Evolutionary conservation across 2,888 invertebrate genomes (phyloP), one percentile per base, ranked within the genome.

Genomic region (Drepanosiphum platanoidis): DNA sequence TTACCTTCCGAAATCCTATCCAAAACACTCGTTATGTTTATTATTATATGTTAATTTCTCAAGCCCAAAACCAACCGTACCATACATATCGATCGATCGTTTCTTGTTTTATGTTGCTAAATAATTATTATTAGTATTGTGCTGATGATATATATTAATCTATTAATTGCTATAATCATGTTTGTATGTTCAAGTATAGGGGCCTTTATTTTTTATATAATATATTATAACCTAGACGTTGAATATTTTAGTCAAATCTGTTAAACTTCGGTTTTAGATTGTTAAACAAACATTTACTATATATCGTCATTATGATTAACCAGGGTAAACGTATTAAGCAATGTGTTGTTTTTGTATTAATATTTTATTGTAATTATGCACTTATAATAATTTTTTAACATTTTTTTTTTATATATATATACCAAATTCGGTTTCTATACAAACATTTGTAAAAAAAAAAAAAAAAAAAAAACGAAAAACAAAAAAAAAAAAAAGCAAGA

Each of bases 361-460:
- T 84, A 84, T 84, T 84, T 84, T 84, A 84, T 84, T 84, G 83
- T 84, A 84, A 84, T 84, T 84, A 84, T 84, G 83, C 83, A 84
- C 83, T 84, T 75, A 75, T 84, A 84, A 84, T 84, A 68, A 74
- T 84, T 84, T 84, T 83, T 84, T 66, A 68, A 66, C 11, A 66
- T 64, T 84, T 84, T 75, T 83, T 84, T 84, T 84, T 52, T 61
- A 36, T 71, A 71, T 66, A 71, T 66, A 46, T 75, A 84, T 75
- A 75, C 75, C 68, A 68, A 75, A 66, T 68, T 84, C 68, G 36
- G 83, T 75, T 84, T 84, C 83, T 84, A 84, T 71, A 81, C 13
- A 71, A 71, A 81, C 15, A 79, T 79, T 79, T 79, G 46, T 79
- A 81, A 39, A 52, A 80, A 81, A 80, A 70, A 68, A 70, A 52